Conservation (phyloP, 1,140 invertebrate species). For the Ooceraea biroi region DNA sequence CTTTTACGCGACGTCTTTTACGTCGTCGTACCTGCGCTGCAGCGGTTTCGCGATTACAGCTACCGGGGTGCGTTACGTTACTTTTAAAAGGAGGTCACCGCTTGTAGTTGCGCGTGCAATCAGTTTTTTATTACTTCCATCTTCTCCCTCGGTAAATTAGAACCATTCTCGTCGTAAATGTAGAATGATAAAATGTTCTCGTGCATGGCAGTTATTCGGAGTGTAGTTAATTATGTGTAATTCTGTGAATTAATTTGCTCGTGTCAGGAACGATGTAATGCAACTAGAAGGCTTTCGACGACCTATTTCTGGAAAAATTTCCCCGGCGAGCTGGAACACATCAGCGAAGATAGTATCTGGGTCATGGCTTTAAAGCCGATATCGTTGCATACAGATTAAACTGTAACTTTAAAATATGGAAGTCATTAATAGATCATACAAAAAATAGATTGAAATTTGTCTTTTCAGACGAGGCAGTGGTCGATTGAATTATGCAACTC, state of each 20-base stretch:
- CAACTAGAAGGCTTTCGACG: conserved; percentile 41
- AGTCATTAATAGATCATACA: conserved; percentile 35
- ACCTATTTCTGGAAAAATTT: conserved; percentile 56
- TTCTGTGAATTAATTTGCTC: conserved; percentile 48
- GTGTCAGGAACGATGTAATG: conserved; percentile 45
- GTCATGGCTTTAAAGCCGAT: conserved; percentile 62
- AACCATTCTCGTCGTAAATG: conserved; percentile 29
- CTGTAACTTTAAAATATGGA: conserved; percentile 36
- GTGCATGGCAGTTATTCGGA: conserved; percentile 4
- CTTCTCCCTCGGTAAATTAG: conserved; percentile 3
- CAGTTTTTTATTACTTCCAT: conserved; percentile 22
- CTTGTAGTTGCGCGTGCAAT: conserved; percentile 7
- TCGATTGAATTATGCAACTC: background rate
- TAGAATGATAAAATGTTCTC: conserved; percentile 22
- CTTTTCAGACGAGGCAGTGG: background rate
- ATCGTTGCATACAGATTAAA: background rate
- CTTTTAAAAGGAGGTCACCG: conserved; percentile 58
- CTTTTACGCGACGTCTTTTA: too few relatives aligned
- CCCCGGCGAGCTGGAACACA: conserved; percentile 18
- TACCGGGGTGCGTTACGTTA: conserved; percentile 5
- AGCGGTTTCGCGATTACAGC: conserved; percentile 1
- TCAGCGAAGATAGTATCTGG: conserved; percentile 41
- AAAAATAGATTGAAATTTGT: conserved; percentile 47
- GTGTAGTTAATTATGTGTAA: conserved; percentile 24
- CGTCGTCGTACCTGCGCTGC: background rate